Conservation (phyloP, 2,797 vertebrate species). For the Peromyscus eremicus region DNA sequence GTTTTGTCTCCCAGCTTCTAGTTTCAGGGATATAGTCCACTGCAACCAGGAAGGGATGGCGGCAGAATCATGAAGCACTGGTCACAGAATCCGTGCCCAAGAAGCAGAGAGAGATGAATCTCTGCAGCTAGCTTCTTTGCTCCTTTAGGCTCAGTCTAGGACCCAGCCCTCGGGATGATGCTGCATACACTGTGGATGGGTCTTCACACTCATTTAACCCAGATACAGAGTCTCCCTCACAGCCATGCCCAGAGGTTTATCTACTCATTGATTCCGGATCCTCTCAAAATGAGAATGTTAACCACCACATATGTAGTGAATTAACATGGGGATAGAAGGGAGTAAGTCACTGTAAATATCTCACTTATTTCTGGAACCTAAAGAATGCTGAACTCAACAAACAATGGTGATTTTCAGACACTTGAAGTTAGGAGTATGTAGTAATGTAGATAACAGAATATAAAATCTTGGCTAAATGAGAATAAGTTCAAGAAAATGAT, state of each 20-base stretch:
- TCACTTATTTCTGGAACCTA: background rate
- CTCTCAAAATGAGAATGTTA: background rate
- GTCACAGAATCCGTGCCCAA: background rate
- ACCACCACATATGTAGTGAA: background rate
- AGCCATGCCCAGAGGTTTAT: background rate
- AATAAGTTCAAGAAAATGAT: background rate
- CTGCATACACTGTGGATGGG: background rate
- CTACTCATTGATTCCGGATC: background rate
- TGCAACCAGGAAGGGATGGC: background rate
- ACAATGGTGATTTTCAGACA: background rate
- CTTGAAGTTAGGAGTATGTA: background rate
- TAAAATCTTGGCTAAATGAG: background rate
- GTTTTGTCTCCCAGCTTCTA: background rate
- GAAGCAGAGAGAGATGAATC: background rate
- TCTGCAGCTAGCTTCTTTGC: background rate
- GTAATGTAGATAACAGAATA: background rate
- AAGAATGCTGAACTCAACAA: background rate
- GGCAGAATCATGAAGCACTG: background rate
- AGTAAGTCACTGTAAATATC: background rate
- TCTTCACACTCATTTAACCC: background rate
- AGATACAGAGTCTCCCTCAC: background rate
- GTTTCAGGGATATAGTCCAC: background rate
- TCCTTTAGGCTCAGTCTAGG: background rate
- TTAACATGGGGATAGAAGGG: background rate
- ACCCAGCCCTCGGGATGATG: background rate